Percentiles rank a stretch among this genome's conserved stretches.
phyloP scores from a whole-genome alignment of 2,888 invertebrate species.

The Doris montereyensis region DNA sequence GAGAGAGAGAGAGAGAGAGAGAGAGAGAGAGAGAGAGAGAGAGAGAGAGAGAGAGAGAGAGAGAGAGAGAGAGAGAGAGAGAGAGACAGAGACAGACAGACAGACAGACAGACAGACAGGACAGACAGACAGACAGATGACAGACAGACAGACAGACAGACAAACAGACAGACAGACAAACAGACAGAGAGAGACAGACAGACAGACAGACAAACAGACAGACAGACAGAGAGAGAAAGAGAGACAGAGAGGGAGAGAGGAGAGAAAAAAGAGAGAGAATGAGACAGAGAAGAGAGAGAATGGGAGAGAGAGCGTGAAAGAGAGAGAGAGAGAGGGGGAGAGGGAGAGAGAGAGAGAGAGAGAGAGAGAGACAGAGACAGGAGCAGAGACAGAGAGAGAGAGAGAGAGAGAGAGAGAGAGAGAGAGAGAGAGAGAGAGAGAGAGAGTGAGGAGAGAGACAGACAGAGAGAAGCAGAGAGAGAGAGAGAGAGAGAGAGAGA shows the following conservation, averaged over 20 bases:
- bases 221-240: background rate
- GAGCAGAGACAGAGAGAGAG: background rate
- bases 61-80: background rate
- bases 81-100: background rate
- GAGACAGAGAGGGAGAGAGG: background rate
- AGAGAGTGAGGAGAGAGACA: background rate
- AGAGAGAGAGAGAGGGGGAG: background rate
- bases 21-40: background rate
- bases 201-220: background rate
- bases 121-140: background rate
- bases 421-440: background rate
- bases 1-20: background rate
- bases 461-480: background rate
- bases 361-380: background rate
- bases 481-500: background rate
- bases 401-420: background rate
- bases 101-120: background rate
- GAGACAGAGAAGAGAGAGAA: background rate
- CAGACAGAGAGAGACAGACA: background rate
- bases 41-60: background rate
- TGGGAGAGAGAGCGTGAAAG: background rate
- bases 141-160: background rate
- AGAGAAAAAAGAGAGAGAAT: background rate
- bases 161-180: background rate
- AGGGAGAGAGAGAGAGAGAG: background rate